A percentile compares a stretch with the other conserved stretches of the same genome.
These are phyloP conservation scores for Trichoplusia ni DNA, from an alignment of 1,140 invertebrate genomes.

Conservation along the genomic window DNA sequence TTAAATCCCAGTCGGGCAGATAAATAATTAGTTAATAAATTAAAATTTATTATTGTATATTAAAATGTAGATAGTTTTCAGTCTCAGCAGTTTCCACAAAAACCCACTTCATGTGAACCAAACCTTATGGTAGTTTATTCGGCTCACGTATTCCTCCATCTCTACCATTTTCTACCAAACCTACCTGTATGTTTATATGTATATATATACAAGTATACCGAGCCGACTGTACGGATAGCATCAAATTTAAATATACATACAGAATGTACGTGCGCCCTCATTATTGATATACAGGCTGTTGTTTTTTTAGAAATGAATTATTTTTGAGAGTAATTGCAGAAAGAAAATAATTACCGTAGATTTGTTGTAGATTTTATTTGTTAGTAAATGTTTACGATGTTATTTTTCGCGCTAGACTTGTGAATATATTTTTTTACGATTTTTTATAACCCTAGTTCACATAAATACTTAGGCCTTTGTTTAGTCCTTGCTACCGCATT, in stretches of 20 bases:
- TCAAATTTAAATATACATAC: slow-evolving; percentile 73
- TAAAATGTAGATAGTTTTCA: too few species aligned
- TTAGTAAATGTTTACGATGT: too few species aligned
- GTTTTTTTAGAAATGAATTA: neutral
- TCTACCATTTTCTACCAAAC: slow-evolving; percentile 29
- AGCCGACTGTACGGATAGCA: slow-evolving; percentile 40
- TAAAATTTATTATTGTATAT: too few species aligned
- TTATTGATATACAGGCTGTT: slow-evolving; percentile 58
- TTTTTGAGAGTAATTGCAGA: neutral
- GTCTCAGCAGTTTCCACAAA: neutral
- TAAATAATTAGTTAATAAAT: too few species aligned
- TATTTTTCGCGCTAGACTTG: too few species aligned
- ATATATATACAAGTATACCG: slow-evolving; percentile 26
- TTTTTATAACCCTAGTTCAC: too few species aligned
- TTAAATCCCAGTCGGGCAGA: too few species aligned
- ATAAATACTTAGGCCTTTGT: too few species aligned
- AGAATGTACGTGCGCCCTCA: slow-evolving; percentile 64
- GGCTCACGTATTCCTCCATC: slow-evolving; percentile 30
- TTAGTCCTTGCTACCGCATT: too few species aligned
- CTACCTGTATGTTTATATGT: slow-evolving; percentile 33
- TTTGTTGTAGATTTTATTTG: too few species aligned
- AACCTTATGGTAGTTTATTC: slow-evolving; percentile 9
- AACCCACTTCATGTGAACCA: slow-evolving; percentile 5
- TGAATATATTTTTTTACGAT: too few species aligned
- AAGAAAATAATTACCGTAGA: too few species aligned